Evolutionary conservation across 2,888 invertebrate genomes (phyloP), one percentile per base, ranked within the genome.

Genomic region (Psylliodes chrysocephalus): DNA sequence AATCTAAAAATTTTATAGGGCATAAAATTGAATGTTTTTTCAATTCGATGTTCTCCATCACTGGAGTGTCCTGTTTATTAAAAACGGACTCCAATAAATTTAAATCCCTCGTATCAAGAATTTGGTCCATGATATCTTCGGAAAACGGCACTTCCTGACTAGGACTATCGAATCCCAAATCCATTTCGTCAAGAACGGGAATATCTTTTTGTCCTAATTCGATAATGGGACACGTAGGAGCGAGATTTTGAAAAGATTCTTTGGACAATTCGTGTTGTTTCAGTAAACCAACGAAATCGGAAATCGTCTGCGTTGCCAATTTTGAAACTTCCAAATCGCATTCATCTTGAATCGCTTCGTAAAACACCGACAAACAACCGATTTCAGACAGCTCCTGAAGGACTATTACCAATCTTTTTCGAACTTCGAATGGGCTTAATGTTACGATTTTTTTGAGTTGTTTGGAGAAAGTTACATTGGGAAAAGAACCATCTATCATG

Each of bases 401-500:
- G 7, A 89, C 88, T 80, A 89, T 90, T 7, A 86, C 80, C 1
- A 93, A 82, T 62, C 91, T 83, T 66, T 82, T 86, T 71, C 87
- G 86, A 51, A 90, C 88, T 80, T 92, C 92, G 0, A 79, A 79
- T 61, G 88, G 88, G 19, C 89, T 91, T 7, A 94, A 79, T 0
- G 88, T 88, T 1, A 93, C 89, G 15, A 93, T 94, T 82, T 93
- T 93, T 62, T 89, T 86, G 3, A 90, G 85, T 78, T 92, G 91
- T 75, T 88, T 90, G 0, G 93, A 93, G 78, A 93, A 93, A 0
- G 92, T 93, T 0, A 92, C 89, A 0, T 86, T 87, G 0, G 93
- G 93, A 79, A 93, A 93, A 0, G 84, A 86, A 0, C 92, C 92
- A 76, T 94, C 93, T 8, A 93, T 86, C 91, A 93, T 92, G n/a